phyloP scores from a whole-genome alignment of 2,888 invertebrate genomes.

The Troides oblongomaculatus region DNA sequence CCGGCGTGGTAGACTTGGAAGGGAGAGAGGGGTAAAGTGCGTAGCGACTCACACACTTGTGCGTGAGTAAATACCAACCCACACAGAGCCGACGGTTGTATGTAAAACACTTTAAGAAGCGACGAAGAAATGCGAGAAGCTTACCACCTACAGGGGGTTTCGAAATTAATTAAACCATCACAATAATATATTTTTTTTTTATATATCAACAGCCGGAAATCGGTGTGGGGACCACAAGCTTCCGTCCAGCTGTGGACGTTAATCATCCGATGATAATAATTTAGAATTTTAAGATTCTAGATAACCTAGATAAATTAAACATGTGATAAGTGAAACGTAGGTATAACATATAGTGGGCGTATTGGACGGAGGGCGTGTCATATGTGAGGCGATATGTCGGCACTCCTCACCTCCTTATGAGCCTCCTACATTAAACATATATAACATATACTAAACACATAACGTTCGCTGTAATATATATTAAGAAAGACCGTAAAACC shows the following conservation, averaged over 20 bases:
- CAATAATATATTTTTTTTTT: too few species aligned
- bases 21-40: slow-evolving; percentile 54
- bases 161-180: neutral
- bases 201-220: too few species aligned
- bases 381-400: neutral
- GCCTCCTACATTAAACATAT: neutral
- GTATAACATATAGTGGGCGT: neutral
- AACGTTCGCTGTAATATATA: too few species aligned
- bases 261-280: too few species aligned
- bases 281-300: too few species aligned
- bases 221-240: too few species aligned
- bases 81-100: slow-evolving; percentile 67
- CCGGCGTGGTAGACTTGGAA: too few species aligned
- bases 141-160: slow-evolving; percentile 68
- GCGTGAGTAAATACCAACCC: slow-evolving; percentile 75
- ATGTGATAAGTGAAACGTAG: neutral
- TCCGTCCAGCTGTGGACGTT: too few species aligned
- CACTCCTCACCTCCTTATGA: neutral
- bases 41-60: slow-evolving; percentile 74
- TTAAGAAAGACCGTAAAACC: too few species aligned
- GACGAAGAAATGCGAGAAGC: slow-evolving; percentile 80
- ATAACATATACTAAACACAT: neutral
- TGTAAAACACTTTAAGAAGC: slow-evolving; percentile 81
- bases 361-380: neutral
- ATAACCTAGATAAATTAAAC: too few species aligned